Evolutionary conservation across 2,888 invertebrate species (phyloP), one percentile per base, ranked within the genome.

Genomic region (Macrophya alboannulata): DNA sequence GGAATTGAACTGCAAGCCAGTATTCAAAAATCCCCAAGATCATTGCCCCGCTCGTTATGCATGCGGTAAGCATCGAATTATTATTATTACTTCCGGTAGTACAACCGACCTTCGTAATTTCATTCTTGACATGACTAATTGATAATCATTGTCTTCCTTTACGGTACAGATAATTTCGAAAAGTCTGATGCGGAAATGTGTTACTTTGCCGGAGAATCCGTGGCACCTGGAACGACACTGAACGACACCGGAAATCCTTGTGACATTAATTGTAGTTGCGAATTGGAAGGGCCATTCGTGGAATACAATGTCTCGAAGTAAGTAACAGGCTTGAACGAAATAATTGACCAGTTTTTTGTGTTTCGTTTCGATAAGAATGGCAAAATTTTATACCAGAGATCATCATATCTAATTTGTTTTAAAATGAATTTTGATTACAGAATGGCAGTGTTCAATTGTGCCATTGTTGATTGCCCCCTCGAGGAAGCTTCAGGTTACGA

Each of bases 201-300:
- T 8, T 48, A 68, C 31, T 83, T 68, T 48, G 68, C 37, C 21
- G 83, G 83, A 5, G 31, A 83, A 83, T 15, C 71, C 65, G 17
- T 68, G 31, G 83, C 83, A 15, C 83, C 83, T 83, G 68, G 68
- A 37, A 48, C 83, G 17, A 37, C 17, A n/a, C n/a, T 83, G 12
- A 81, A 81, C 21, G 71, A 83, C 21, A 83, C 83, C 45, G 83
- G 83, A 48, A 83, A 83, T 62, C 83, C 83, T 25, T 83, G 83
- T 43, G 83, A 83, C 48, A 68, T 83, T 37, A 48, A 48, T 40
- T 83, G 83, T 45, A 55, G 25, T 37, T 83, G 83, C 31, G 25
- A 37, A 17, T 48, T 83, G 51, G 45, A 83, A 12, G 83, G 62
- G n/a, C 83, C 68, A n/a, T 48, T 43, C 15, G 15, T 25, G 1